Percentiles rank a stretch among this genome's conserved stretches.
Conservation (phyloP, 2,113 vertebrate species). For the Hippocampus guttulatus region DNA sequence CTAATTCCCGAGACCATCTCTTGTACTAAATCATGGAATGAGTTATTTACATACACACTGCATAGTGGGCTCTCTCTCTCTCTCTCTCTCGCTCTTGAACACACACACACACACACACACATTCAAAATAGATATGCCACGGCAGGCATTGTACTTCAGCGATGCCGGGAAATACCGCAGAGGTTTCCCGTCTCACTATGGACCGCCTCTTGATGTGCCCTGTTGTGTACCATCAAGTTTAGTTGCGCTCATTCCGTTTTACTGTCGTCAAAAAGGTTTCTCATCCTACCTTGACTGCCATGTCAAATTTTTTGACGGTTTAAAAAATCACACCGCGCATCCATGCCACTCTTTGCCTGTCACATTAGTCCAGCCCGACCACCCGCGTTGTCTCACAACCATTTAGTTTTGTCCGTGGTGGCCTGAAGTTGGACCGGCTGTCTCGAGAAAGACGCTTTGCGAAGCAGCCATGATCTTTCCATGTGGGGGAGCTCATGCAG, state of each 20-base stretch:
- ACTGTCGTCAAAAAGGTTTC: not conserved
- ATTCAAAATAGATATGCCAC: too few relatives aligned
- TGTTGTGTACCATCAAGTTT: not conserved
- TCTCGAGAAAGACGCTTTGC: slow-evolving; percentile 1
- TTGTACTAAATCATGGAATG: too few relatives aligned
- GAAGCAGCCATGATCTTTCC: not conserved
- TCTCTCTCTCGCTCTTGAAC: too few relatives aligned
- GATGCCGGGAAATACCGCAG: not conserved
- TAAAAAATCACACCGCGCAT: not conserved
- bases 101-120: too few relatives aligned
- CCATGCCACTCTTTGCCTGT: too few relatives aligned
- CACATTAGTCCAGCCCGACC: too few relatives aligned
- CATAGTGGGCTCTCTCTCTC: too few relatives aligned
- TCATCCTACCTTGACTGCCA: not conserved
- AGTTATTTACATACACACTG: too few relatives aligned
- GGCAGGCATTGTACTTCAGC: too few relatives aligned
- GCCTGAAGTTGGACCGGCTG: not conserved
- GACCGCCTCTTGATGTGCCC: not conserved
- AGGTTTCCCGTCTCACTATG: not conserved
- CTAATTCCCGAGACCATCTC: too few relatives aligned
- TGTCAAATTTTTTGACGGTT: not conserved
- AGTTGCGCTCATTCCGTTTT: not conserved
- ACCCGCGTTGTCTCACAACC: too few relatives aligned
- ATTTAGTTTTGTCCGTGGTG: not conserved
- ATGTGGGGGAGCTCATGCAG: not conserved